These are phyloP conservation scores for Austrolebias charrua DNA, from an alignment of 2,797 vertebrate genomes.

Conservation along the genomic window DNA sequence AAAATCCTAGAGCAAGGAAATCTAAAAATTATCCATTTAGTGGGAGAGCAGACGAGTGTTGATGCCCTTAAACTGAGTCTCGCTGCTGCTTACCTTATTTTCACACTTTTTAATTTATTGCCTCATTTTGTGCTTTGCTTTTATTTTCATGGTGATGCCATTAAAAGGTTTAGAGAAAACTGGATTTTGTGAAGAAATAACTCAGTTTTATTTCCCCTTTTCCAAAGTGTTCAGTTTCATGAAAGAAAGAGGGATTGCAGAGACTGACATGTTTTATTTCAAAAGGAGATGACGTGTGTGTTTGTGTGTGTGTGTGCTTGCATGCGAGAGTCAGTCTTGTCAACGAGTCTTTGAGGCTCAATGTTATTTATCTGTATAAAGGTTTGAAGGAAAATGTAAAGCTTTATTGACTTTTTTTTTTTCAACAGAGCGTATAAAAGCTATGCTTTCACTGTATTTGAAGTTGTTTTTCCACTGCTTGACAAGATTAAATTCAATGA, in stretches of 20 bases:
- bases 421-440: not conserved
- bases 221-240: slow-evolving; percentile 27
- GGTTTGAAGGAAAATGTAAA: not conserved
- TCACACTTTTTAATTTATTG: slow-evolving; percentile 13
- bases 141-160: slow-evolving; percentile 47
- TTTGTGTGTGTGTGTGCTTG: too few species aligned
- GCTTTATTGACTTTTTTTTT: slow-evolving; percentile 3
- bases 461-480: slow-evolving; percentile 2
- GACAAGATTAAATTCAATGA: slow-evolving; percentile 31
- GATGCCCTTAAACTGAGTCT: slow-evolving; percentile 11
- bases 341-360: too few species aligned
- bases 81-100: slow-evolving; percentile 1
- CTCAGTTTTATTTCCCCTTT: slow-evolving; percentile 22
- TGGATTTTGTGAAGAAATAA: slow-evolving; percentile 54
- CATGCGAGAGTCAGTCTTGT: not conserved
- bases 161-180: slow-evolving; percentile 56
- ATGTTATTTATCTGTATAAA: not conserved
- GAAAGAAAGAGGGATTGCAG: slow-evolving; percentile 57
- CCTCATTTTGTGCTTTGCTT: slow-evolving; percentile 32
- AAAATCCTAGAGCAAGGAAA: slow-evolving; percentile 33
- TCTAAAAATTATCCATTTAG: slow-evolving; percentile 41
- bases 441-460: slow-evolving; percentile 2
- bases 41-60: slow-evolving; percentile 19
- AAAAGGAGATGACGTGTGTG: slow-evolving; percentile 8
- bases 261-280: slow-evolving; percentile 29